Evolutionary conservation across 2,888 invertebrate genomes (phyloP).

Genomic region (Eristalis tenax): DNA sequence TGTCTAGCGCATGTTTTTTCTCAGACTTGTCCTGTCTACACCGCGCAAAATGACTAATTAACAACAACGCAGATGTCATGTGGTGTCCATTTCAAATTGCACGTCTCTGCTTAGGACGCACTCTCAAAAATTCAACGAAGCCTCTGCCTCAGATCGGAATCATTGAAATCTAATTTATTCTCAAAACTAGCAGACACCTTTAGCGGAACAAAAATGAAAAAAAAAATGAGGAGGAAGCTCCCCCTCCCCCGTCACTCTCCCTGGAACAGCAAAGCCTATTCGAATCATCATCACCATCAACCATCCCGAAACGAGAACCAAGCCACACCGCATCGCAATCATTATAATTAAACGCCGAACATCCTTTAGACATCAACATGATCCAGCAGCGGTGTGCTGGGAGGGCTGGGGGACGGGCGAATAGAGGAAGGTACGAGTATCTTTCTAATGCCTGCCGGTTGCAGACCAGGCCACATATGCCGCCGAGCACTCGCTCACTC

Average conservation of each 20-base stretch:
- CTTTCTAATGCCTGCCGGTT: conserved; percentile 55
- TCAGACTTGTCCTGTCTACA: too few relatives aligned
- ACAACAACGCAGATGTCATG: conserved; percentile 10
- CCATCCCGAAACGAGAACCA: conserved; percentile 45
- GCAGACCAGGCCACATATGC: conserved; percentile 53
- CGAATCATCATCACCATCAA: conserved; percentile 60
- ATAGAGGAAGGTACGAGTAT: neutral
- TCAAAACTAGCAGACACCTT: conserved; percentile 55
- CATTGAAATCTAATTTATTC: conserved; percentile 62
- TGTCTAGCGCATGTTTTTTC: too few relatives aligned
- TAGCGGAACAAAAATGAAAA: neutral
- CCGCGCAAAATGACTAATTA: conserved; percentile 10
- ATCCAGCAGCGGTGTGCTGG: neutral
- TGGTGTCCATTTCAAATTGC: neutral
- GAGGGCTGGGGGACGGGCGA: neutral
- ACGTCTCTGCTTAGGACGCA: neutral
- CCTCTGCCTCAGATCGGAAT: conserved; percentile 38
- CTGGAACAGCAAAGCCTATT: conserved; percentile 25
- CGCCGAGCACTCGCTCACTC: conserved; percentile 13
- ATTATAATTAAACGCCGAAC: conserved; percentile 68
- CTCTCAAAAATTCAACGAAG: conserved; percentile 7
- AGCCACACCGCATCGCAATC: conserved; percentile 63
- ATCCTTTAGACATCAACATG: conserved; percentile 56
- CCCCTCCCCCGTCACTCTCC: conserved; percentile 24
- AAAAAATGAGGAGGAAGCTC: neutral